Conservation (phyloP, 2,888 invertebrate species). For the Drosophila setosimentum region DNA sequence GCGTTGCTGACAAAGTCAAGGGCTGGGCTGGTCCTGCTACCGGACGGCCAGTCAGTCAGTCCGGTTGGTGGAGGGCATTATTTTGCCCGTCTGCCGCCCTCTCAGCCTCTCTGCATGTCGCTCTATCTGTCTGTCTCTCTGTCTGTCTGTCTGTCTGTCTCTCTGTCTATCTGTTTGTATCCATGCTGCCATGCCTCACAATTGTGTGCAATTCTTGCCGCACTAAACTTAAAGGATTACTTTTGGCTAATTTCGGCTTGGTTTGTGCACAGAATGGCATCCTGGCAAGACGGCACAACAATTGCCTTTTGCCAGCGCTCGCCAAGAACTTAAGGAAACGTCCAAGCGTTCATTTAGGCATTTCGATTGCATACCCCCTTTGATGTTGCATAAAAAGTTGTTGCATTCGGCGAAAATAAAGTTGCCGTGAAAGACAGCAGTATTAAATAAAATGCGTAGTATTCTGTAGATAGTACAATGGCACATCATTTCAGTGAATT, state of each 20-base stretch:
- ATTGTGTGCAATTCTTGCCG: constrained; percentile 73
- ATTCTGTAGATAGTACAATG: not conserved
- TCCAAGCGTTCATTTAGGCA: constrained; percentile 33
- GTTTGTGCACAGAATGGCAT: constrained; percentile 21
- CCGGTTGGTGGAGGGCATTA: constrained; percentile 21
- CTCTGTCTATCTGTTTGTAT: constrained; percentile 20
- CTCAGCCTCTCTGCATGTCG: not conserved
- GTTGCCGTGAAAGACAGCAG: constrained; percentile 4
- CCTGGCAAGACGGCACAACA: constrained; percentile 31
- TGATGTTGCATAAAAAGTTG: constrained; percentile 26
- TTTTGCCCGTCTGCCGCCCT: constrained; percentile 13
- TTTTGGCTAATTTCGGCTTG: constrained; percentile 73
- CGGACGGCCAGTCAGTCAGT: constrained; percentile 17
- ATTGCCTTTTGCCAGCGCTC: constrained; percentile 30
- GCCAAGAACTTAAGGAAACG: constrained; percentile 33
- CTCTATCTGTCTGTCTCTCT: constrained; percentile 8
- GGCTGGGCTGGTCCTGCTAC: constrained; percentile 9
- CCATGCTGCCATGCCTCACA: constrained; percentile 38
- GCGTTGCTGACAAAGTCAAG: constrained; percentile 66
- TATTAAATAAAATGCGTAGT: not conserved
- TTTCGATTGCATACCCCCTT: constrained; percentile 27
- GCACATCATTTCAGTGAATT: too few species aligned
- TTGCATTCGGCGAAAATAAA: constrained; percentile 19
- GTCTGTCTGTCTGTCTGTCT: not conserved
- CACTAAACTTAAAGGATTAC: constrained; percentile 77